phyloP scores from a whole-genome alignment of 2,888 invertebrate species.

The Micropterix aruncella region DNA sequence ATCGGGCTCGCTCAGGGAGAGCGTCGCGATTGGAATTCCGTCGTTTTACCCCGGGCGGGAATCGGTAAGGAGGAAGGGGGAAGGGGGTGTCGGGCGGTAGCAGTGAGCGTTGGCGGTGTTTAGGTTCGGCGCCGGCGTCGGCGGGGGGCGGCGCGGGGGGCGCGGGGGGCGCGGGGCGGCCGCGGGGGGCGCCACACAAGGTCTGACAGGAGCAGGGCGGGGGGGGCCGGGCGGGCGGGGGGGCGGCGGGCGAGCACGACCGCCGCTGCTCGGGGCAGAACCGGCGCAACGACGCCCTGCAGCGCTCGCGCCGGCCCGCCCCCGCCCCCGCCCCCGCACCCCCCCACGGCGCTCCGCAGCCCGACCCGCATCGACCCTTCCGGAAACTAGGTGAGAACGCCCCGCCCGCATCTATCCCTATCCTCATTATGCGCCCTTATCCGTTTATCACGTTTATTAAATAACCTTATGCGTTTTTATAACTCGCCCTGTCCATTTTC shows the following conservation, averaged over 20 bases:
- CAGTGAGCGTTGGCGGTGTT: too few species aligned
- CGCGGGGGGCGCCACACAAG: conserved; percentile 58
- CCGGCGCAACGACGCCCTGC: conserved; percentile 11
- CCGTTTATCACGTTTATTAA: too few species aligned
- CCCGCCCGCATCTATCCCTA: too few species aligned
- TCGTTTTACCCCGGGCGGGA: conserved; percentile 2
- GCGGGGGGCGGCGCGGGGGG: conserved; percentile 32
- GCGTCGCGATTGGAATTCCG: not conserved
- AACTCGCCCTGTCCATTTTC: too few species aligned
- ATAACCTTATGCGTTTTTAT: too few species aligned
- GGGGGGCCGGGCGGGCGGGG: conserved; percentile 37
- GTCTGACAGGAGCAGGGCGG: conserved; percentile 42
- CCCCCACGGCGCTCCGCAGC: not conserved
- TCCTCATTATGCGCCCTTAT: too few species aligned
- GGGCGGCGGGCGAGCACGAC: conserved; percentile 37
- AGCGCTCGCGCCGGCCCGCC: not conserved
- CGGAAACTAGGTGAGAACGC: not conserved
- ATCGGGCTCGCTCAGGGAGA: too few species aligned
- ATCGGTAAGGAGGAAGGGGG: too few species aligned
- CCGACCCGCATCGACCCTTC: conserved; percentile 3
- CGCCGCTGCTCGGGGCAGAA: conserved; percentile 19
- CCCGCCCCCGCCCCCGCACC: conserved; percentile 6
- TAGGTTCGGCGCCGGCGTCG: conserved; percentile 31
- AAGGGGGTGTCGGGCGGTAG: too few species aligned
- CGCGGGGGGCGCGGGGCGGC: conserved; percentile 44